Conservation (phyloP, 2,113 vertebrate genomes). For the Halichoerus grypus region DNA sequence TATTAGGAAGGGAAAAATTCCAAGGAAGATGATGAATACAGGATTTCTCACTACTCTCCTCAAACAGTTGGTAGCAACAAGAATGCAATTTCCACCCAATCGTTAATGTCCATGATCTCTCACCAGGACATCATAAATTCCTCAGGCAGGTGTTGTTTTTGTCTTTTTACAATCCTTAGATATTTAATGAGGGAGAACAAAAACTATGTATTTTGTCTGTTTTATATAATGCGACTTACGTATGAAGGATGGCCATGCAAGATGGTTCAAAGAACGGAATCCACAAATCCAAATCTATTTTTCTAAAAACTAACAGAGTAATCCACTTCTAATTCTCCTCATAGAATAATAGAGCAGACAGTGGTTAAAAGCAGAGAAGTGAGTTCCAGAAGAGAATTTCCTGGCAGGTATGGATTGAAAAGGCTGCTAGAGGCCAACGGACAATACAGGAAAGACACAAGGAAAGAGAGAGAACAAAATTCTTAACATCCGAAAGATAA, state of each 20-base stretch:
- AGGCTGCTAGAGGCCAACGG: not conserved
- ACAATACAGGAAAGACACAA: not conserved
- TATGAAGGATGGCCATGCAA: not conserved
- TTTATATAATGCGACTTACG: not conserved
- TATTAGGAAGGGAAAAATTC: not conserved
- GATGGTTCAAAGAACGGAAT: not conserved
- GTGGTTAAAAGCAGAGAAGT: not conserved
- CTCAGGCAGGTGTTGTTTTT: not conserved
- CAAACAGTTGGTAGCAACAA: not conserved
- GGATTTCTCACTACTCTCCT: not conserved
- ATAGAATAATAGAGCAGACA: conserved; percentile 41
- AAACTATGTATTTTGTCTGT: not conserved
- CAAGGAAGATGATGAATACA: conserved; percentile 14
- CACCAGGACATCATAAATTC: not conserved
- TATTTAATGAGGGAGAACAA: conserved; percentile 30
- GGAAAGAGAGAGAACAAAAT: not conserved
- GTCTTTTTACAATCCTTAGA: not conserved
- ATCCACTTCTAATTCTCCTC: conserved; percentile 36
- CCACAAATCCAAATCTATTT: conserved; percentile 10
- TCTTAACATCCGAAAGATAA: not conserved
- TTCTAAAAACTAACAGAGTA: not conserved
- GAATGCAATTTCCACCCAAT: not conserved
- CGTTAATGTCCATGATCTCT: not conserved
- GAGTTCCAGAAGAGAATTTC: not conserved
- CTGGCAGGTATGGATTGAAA: not conserved